Evolutionary conservation across 2,113 vertebrate species (phyloP).

Genomic region (Neogale vison): DNA sequence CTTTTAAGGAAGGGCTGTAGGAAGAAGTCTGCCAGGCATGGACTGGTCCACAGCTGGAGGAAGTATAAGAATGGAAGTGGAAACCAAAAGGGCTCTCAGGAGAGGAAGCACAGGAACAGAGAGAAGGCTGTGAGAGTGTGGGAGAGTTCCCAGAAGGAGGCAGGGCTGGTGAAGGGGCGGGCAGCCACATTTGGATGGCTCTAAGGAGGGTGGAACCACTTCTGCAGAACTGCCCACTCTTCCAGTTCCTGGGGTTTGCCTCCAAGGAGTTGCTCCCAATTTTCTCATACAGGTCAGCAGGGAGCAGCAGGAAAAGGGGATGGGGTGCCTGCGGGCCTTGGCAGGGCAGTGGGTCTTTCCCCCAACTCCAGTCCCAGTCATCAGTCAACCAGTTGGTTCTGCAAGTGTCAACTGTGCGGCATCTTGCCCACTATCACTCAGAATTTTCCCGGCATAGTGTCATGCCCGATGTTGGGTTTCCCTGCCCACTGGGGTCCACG

Average conservation of each 20-base stretch:
- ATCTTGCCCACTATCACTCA: conserved; percentile 89
- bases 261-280: conserved; percentile 90
- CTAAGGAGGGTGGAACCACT: conserved; percentile 86
- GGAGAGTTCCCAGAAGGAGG: neutral
- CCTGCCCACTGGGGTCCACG: conserved; percentile 80
- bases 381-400: conserved; percentile 88
- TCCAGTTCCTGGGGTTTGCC: conserved; percentile 77
- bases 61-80: neutral
- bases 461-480: conserved; percentile 84
- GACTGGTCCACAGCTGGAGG: neutral
- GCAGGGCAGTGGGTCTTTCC: conserved; percentile 84
- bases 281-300: conserved; percentile 89
- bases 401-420: conserved; percentile 86
- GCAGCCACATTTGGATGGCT: conserved; percentile 85
- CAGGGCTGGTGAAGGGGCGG: conserved; percentile 69
- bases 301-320: conserved; percentile 81
- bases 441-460: conserved; percentile 90
- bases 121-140: neutral
- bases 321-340: conserved; percentile 80
- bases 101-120: neutral
- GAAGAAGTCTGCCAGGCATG: neutral
- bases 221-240: conserved; percentile 73
- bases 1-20: neutral
- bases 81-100: neutral
- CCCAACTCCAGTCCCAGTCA: conserved; percentile 88